Evolutionary conservation across 1,140 invertebrate species (phyloP), one percentile per base, ranked within the genome.

Genomic region (Musca domestica): DNA sequence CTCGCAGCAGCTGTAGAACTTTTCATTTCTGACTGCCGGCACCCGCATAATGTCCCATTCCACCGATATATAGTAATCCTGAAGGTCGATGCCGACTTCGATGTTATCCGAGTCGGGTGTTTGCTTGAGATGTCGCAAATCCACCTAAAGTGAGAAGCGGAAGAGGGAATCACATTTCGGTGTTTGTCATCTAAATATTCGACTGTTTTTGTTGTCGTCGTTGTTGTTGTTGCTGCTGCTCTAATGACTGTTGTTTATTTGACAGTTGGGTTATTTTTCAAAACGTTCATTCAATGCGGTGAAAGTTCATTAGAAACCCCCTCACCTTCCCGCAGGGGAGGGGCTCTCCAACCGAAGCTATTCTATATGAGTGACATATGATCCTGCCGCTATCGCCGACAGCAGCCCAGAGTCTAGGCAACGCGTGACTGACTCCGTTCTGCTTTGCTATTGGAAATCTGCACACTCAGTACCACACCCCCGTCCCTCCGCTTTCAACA

Each of bases 11-110:
- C 89, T 92, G 85, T 95, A 95, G 82, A 92, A 95, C 78, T 93
- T 93, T 75, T 95, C 93, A 77, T 94, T 93, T 69, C 93, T 86
- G 65, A 89, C 88, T 6, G 93, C 94, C 67, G 93, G 93, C 72
- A 95, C 93, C 67, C 88, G 86, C 88, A 97, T 91, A 72, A 98
- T 94, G 83, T 98, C 95, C 96, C 96, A 99, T 85, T 98, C 96
- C 20, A 98, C 95, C 74, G 93, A 96, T 78, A 96, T 93, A 86
- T 96, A 97, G 81, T 96, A 97, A 79, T 96, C 94, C 76, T 92
- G 92, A 51, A 97, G 84, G 83, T 96, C 95, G 74, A 96, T 96
- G 51, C 94, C 95, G 74, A 94, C 87, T 67, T 91, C 91, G 75
- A 95, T 94, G 70, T 89, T 86, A 79, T 94, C 91, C 23, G 90